Conservation (phyloP, 2,888 invertebrate species). For the Watsonalla binaria region DNA sequence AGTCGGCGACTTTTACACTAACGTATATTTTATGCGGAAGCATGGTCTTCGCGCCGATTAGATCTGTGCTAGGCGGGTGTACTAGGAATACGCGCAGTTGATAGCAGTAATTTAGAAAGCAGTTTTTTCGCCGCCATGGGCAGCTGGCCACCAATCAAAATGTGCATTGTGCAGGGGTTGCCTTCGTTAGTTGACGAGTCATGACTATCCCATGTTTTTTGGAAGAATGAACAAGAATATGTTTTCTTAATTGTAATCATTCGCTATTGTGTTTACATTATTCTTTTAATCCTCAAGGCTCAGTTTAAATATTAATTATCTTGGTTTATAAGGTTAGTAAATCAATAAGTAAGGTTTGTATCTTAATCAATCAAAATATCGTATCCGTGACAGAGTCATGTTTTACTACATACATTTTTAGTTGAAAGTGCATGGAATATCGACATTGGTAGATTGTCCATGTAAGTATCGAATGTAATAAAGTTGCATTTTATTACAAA, state of each 20-base stretch:
- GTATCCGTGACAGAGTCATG: too few relatives aligned
- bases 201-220: conserved; percentile 46
- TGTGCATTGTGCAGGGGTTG: conserved; percentile 66
- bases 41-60: conserved; percentile 50
- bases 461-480: conserved; percentile 1
- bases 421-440: neutral
- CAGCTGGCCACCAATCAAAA: conserved; percentile 73
- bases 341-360: too few relatives aligned
- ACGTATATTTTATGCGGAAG: conserved; percentile 56
- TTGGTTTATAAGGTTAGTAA: too few relatives aligned
- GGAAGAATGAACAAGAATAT: conserved; percentile 23
- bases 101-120: conserved; percentile 71
- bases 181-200: conserved; percentile 55
- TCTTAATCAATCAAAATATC: too few relatives aligned
- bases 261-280: too few relatives aligned
- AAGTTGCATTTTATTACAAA: conserved; percentile 29
- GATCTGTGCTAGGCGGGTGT: conserved; percentile 61
- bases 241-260: neutral
- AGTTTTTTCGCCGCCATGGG: conserved; percentile 63
- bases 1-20: conserved; percentile 30
- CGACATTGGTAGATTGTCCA: neutral
- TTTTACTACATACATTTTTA: neutral
- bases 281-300: neutral
- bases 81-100: conserved; percentile 44
- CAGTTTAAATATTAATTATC: neutral